Percentiles rank a stretch among this genome's conserved stretches.
These are phyloP conservation scores for Ctenodactylus gundi DNA, from an alignment of 2,113 vertebrate species.

Conservation along the genomic window DNA sequence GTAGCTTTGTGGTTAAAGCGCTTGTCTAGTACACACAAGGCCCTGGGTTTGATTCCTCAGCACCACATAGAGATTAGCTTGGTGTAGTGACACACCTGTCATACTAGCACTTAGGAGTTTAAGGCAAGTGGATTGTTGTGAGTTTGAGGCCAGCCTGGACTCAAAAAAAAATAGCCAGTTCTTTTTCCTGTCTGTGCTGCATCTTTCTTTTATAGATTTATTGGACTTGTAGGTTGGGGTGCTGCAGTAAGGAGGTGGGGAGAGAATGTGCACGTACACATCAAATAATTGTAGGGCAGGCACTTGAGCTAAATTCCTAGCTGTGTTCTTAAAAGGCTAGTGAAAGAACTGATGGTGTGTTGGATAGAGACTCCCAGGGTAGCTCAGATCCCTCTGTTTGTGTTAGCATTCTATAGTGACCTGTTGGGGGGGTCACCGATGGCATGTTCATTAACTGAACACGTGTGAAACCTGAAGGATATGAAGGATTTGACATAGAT, in stretches of 20 bases:
- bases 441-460: background rate
- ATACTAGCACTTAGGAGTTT: no score
- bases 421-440: background rate
- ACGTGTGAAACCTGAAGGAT: constrained; percentile 1
- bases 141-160: no score
- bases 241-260: background rate
- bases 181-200: no score
- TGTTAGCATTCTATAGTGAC: constrained; percentile 3
- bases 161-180: no score
- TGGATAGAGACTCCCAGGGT: background rate
- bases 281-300: background rate
- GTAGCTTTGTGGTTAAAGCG: no score
- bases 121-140: no score
- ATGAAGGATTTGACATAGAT: no score
- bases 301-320: background rate
- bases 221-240: background rate
- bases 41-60: no score
- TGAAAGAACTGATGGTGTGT: background rate
- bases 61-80: no score
- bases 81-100: no score
- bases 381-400: background rate
- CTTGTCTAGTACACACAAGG: no score
- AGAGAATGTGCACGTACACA: no score
- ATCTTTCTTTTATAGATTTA: background rate
- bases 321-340: background rate